Base-by-base conservation (phyloP, 1,140 invertebrate genomes). In the Ceratoteleas bidentatus region DNA sequence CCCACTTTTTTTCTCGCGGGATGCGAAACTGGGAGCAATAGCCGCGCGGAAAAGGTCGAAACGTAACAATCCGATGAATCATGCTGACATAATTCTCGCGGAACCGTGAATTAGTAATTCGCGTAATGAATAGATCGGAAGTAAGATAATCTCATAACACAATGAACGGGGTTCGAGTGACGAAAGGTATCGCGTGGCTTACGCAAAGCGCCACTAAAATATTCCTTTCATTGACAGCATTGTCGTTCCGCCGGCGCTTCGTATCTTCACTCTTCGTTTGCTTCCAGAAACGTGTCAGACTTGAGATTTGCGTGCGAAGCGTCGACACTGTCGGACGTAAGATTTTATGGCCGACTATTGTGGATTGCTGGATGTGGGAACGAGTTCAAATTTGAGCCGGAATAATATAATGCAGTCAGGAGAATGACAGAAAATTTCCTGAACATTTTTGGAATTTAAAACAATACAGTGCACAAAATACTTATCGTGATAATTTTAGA, bases 71-170 rank as follows among this genome's bases (percentile, higher is more conserved):
- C 36, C 61, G 50, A 68, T 68, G 76, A 66, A 79, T 79, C 49
- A 80, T 68, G 61, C 38, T 56, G 69, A 61, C 56, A 54, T 50
- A 66, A 69, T 77, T 64, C 58, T 69, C 13, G 61, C 36, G 15
- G 61, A 57, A 43, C 53, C 34, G 36, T 58, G 53, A 73, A 64
- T 68, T 73, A 57, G 56, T 80, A 80, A 80, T 72, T 43, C 69
- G 9, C n/a, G 49, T 68, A 68, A 80, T 80, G 76, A 80, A 80
- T 73, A 57, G 76, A 80, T 80, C 68, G 65, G 53, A 65, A 70
- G 68, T 54, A 66, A 73, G 68, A 79, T 80, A 73, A 80, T 80
- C 69, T 73, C 43, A 45, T 56, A 64, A 74, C 57, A 80, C 77
- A 80, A 74, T 74, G 77, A 72, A 56, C 54, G 13, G n/a, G 33